Percentiles rank a stretch among this genome's conserved stretches.
Conservation (phyloP, 2,888 invertebrate genomes). For the Tetranychus truncatus region DNA sequence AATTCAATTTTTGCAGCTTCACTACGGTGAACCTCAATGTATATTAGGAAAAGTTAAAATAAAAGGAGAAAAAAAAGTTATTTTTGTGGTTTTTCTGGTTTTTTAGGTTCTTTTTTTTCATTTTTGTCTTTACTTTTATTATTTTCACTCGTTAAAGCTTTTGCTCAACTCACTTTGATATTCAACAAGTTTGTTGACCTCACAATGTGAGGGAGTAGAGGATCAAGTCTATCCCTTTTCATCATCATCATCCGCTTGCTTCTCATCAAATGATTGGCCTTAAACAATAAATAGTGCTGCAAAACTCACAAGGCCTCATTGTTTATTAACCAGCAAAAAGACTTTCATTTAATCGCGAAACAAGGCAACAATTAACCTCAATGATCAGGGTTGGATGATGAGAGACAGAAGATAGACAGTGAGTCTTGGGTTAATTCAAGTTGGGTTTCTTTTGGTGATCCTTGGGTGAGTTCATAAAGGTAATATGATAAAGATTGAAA, state of each 20-base stretch:
- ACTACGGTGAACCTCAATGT: no score
- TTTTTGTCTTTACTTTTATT: not conserved
- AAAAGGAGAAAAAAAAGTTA: not conserved
- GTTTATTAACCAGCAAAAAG: not conserved
- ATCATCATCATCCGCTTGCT: not conserved
- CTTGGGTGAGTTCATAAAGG: no score
- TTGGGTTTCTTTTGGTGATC: no score
- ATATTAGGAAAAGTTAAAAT: not conserved
- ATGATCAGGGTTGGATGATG: not conserved
- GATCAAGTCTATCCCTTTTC: not conserved
- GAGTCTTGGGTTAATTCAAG: not conserved
- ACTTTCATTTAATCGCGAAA: not conserved
- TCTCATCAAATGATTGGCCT: not conserved
- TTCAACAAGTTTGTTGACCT: conserved; percentile 1
- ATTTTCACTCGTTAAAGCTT: not conserved
- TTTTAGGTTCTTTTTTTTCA: not conserved
- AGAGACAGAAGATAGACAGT: not conserved
- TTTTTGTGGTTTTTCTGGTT: not conserved
- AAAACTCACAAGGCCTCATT: not conserved
- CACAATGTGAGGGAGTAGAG: not conserved
- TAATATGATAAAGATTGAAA: no score
- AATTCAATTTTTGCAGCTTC: no score
- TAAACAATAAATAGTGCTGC: not conserved
- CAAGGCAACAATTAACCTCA: not conserved
- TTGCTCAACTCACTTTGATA: not conserved